These are phyloP conservation scores for Cactoblastis cactorum DNA, from an alignment of 2,888 invertebrate species.

Conservation along the genomic window DNA sequence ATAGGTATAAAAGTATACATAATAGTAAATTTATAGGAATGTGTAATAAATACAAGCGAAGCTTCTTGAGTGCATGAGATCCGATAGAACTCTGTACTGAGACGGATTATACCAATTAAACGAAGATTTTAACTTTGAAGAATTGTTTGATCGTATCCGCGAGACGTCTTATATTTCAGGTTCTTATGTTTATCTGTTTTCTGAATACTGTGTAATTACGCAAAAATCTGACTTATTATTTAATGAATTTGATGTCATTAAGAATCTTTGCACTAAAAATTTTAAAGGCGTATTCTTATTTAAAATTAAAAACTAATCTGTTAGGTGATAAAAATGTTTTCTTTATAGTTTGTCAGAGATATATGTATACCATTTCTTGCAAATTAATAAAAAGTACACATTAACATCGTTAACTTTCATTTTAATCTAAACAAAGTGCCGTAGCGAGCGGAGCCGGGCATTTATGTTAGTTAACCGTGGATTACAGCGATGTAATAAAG, in stretches of 20 bases:
- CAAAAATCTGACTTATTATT: too few relatives aligned
- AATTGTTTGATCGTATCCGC: conserved; percentile 46
- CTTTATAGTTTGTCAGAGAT: too few relatives aligned
- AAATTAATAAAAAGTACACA: conserved; percentile 27
- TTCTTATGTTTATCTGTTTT: neutral
- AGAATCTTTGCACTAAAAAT: neutral
- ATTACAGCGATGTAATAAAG: conserved; percentile 63
- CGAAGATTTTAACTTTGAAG: conserved; percentile 47
- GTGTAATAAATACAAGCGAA: conserved; percentile 17
- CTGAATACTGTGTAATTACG: neutral
- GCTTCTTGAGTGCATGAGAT: conserved; percentile 37
- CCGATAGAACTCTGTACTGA: conserved; percentile 33
- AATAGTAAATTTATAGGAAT: neutral
- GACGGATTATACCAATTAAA: conserved; percentile 69
- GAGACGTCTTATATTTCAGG: neutral
- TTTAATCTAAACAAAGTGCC: conserved; percentile 74
- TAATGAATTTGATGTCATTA: too few relatives aligned
- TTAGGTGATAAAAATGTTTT: too few relatives aligned
- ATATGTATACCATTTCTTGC: neutral
- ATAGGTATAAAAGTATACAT: neutral
- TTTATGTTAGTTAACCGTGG: conserved; percentile 74
- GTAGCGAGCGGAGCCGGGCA: conserved; percentile 46
- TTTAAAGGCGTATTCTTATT: neutral
- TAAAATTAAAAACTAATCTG: too few relatives aligned
- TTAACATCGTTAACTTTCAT: conserved; percentile 56